Conservation (phyloP, 2,888 invertebrate genomes). For the Tetrapedia diversipes region DNA sequence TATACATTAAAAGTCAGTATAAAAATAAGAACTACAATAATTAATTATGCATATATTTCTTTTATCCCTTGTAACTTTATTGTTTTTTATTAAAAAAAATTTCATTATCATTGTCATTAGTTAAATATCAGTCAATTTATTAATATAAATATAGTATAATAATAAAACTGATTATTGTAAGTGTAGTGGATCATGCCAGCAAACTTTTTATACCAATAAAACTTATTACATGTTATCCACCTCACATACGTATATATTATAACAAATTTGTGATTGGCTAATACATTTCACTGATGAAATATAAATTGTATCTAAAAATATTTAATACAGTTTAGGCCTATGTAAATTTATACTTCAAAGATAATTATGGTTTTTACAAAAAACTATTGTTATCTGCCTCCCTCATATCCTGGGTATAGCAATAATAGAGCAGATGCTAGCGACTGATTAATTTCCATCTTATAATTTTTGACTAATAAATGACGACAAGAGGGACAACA, state of each 20-base stretch:
- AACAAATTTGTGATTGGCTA: conserved; percentile 19
- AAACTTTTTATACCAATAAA: conserved; percentile 35
- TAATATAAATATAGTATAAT: conserved; percentile 9
- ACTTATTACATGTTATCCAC: conserved; percentile 13
- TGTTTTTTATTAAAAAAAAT: neutral
- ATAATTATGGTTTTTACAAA: conserved; percentile 2
- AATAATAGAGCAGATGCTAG: conserved; percentile 85
- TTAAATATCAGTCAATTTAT: conserved; percentile 27
- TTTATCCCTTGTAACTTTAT: neutral
- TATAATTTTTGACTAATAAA: conserved; percentile 85
- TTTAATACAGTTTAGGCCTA: conserved; percentile 18
- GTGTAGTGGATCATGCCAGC: conserved; percentile 1
- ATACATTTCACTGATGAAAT: conserved; percentile 17
- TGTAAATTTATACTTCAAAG: conserved; percentile 6
- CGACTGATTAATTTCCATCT: conserved; percentile 84
- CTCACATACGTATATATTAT: conserved; percentile 20
- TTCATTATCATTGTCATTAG: conserved; percentile 16
- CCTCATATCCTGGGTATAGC: conserved; percentile 89
- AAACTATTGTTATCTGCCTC: conserved; percentile 74
- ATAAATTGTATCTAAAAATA: conserved; percentile 28
- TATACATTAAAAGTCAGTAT: conserved; percentile 5
- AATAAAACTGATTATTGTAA: conserved; percentile 31
- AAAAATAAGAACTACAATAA: conserved; percentile 38
- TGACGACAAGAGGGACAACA: conserved; percentile 89
- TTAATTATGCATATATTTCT: neutral